Evolutionary conservation across 2,797 vertebrate genomes (phyloP), one percentile per base, ranked within the genome.

Genomic region (Acrocephalus scirpaceus): DNA sequence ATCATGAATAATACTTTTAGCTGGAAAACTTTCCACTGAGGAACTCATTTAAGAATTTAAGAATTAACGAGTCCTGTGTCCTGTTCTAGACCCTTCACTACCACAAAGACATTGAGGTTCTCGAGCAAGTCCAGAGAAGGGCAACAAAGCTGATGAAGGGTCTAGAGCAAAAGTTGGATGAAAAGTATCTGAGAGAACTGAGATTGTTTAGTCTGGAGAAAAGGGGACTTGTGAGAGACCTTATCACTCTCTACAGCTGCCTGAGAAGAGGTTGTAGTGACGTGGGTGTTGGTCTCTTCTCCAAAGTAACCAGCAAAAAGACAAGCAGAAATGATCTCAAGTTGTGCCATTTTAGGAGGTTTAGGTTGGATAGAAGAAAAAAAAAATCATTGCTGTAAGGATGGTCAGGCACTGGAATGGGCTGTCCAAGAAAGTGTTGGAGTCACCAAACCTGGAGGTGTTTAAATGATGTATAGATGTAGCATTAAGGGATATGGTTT

Each of bases 201-300:
- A 1, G 13, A 12, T 20, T 47, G 8, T 53, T 57, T 51, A 60
- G 6, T 12, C 21, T 34, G 34, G 47, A 79, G 27, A 19, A 79
- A 26, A 79, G 26, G 30, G 61, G 23, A 11, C 12, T 48, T 0
- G 1, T 1, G 4, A 7, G 14, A 38, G 18, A 72, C n/a, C 5
- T 30, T 16, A 27, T 30, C 5, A 2, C 9, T 58, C 9, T 47
- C 11, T n/a, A 16, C 34, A 29, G 4, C 14, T 80, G 6, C 5
- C 36, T 25, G 25, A 50, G 18, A 50, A 42, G 54, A 29, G 9
- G 5, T 16, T 29, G 30, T 34, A 16, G 5, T 4, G 8, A 57
- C 13, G 3, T 25, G 13, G 9, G 5, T 25, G 16, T 20, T 26
- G 4, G 5, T 53, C 18, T 27, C 10, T 70, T 62, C 16, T 61